Evolutionary conservation across 1,140 invertebrate species (phyloP).

Genomic region (Musca domestica): DNA sequence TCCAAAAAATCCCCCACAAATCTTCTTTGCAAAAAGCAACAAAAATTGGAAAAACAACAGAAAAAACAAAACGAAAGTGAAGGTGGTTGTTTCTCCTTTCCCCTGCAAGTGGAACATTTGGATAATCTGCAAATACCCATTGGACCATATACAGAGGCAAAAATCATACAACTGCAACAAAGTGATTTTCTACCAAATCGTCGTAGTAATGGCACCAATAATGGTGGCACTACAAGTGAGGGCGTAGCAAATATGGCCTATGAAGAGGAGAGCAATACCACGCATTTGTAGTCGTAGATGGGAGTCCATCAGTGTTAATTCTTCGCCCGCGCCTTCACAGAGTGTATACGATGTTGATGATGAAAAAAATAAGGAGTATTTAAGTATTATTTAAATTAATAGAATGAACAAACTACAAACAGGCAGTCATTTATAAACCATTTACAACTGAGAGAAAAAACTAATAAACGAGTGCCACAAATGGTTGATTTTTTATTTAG

Average conservation of each 20-base stretch:
- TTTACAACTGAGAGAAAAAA: too few species aligned
- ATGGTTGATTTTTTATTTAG: too few species aligned
- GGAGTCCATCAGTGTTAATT: slow-evolving; percentile 21
- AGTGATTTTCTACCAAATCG: slow-evolving; percentile 41
- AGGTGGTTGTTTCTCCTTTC: background rate
- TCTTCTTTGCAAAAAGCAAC: slow-evolving; percentile 28
- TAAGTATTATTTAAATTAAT: too few species aligned
- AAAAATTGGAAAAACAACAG: slow-evolving; percentile 20
- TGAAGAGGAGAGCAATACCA: slow-evolving; percentile 48
- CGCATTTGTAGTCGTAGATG: slow-evolving; percentile 38
- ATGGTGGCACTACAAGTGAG: background rate
- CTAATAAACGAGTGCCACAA: too few species aligned
- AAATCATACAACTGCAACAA: slow-evolving; percentile 49
- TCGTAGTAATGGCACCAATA: slow-evolving; percentile 1
- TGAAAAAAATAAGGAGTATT: too few species aligned
- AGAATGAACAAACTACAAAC: too few species aligned
- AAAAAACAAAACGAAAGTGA: slow-evolving; percentile 5
- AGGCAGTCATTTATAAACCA: too few species aligned
- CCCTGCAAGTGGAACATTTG: slow-evolving; percentile 38
- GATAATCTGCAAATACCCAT: slow-evolving; percentile 45
- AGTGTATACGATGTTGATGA: too few species aligned
- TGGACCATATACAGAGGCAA: slow-evolving; percentile 36
- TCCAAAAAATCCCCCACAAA: slow-evolving; percentile 53
- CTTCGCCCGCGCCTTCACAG: background rate
- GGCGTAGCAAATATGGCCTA: slow-evolving; percentile 41